Conservation (phyloP, 2,113 vertebrate genomes). For the Stercorarius parasiticus region DNA sequence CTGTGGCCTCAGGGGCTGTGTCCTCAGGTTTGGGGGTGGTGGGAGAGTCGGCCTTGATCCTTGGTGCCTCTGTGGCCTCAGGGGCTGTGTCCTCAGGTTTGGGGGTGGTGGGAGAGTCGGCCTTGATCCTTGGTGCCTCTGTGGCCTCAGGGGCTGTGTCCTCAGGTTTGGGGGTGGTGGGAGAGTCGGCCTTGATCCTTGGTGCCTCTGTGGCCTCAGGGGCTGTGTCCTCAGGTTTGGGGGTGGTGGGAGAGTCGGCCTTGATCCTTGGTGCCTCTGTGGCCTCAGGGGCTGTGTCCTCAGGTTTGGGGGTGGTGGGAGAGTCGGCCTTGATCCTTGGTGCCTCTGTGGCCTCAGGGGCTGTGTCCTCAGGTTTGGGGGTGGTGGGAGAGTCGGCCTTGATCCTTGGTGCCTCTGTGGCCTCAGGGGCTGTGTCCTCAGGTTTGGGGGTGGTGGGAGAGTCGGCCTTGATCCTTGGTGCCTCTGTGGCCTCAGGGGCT, state of each 20-base stretch:
- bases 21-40: not conserved
- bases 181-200: rapidly evolving
- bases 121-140: not conserved
- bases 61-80: not conserved
- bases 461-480: rapidly evolving
- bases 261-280: rapidly evolving
- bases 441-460: not conserved
- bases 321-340: rapidly evolving
- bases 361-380: rapidly evolving
- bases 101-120: rapidly evolving
- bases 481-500: not conserved
- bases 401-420: rapidly evolving
- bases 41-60: rapidly evolving
- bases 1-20: rapidly evolving
- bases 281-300: not conserved
- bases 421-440: not conserved
- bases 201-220: not conserved
- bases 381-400: rapidly evolving
- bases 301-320: not conserved
- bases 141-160: not conserved
- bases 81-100: not conserved
- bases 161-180: rapidly evolving
- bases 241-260: rapidly evolving
- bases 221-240: rapidly evolving
- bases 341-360: not conserved